phyloP scores from a whole-genome alignment of 2,113 vertebrate genomes.

The Cyanoliseus patagonus region DNA sequence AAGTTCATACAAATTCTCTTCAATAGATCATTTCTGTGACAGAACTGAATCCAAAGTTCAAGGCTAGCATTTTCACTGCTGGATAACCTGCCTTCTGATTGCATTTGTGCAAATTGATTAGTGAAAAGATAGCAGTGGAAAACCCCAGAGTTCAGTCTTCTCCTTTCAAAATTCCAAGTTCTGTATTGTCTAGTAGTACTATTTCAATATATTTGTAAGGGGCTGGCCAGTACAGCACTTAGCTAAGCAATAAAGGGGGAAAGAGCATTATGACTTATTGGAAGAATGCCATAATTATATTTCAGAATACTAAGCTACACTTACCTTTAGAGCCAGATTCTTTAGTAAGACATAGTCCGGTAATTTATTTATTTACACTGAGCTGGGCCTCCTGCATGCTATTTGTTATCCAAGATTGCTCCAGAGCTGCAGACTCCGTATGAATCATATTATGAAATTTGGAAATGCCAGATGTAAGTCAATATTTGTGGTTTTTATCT shows the following conservation, averaged over 20 bases:
- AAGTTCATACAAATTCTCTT: background rate
- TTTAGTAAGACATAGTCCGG: background rate
- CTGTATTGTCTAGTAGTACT: background rate
- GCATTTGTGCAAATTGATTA: background rate
- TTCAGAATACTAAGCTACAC: background rate
- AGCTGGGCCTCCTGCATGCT: background rate
- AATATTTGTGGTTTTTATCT: conserved; percentile 51
- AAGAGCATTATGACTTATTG: background rate
- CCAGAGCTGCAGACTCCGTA: background rate
- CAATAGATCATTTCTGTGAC: background rate
- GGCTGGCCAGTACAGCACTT: background rate
- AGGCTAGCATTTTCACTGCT: background rate
- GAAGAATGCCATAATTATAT: background rate
- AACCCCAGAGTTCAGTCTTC: background rate
- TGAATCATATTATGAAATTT: conserved; percentile 16
- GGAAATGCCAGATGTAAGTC: conserved; percentile 51
- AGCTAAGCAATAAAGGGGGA: background rate
- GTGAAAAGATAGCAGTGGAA: background rate
- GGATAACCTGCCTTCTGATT: background rate
- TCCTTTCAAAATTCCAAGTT: background rate
- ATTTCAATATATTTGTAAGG: background rate
- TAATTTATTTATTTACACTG: background rate
- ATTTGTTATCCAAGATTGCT: background rate
- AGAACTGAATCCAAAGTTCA: background rate
- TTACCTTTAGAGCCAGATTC: background rate